Base-by-base conservation (phyloP, 2,113 vertebrate genomes). In the Willisornis vidua region DNA sequence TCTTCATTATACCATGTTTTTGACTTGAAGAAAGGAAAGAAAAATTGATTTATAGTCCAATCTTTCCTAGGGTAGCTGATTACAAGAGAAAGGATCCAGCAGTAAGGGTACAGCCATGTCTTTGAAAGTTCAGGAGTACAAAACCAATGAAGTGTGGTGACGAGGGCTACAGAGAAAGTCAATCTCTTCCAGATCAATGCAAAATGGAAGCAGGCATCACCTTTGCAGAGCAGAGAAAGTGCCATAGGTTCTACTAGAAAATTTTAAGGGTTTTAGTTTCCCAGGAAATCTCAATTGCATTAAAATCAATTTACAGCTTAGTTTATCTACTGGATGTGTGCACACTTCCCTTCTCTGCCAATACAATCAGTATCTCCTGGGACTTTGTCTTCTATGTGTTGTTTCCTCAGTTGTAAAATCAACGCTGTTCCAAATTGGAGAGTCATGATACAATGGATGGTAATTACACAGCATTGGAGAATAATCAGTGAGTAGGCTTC, bases 331-430 rank as follows among this genome's bases (percentile, higher is more conserved):
- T 58, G 74, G 37, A 66, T 33, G 35, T 73, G 81, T 68, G 31
- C 54, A 62, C 52, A 17, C 12, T 68, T 92, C 58, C 37, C 25
- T 76, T 72, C 71, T 45, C 70, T 73, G 62, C 28, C 81, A 66
- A 70, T 52, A 41, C 73, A 79, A 62, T 43, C 26, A 22, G 49
- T 28, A 22, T 76, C 62, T 89, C 71, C 37, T 15, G 80, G 52
- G 91, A 68, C 2, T 9, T 71, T 48, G n/a, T 19, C 80, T 87
- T 59, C 70, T 93, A 0, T 29, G 22, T 9, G 46, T n/a, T 82
- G 31, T 79, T 95, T 94, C 76, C 74, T 83, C 58, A 39, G 37
- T 14, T 73, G 89, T 91, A 76, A 93, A 85, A 76, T 55, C 49
- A 6, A 82, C 45, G 49, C 22, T 65, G 37, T 7, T 87, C 41